Evolutionary conservation across 2,888 invertebrate species (phyloP).

Genomic region (Latrodectus elegans): DNA sequence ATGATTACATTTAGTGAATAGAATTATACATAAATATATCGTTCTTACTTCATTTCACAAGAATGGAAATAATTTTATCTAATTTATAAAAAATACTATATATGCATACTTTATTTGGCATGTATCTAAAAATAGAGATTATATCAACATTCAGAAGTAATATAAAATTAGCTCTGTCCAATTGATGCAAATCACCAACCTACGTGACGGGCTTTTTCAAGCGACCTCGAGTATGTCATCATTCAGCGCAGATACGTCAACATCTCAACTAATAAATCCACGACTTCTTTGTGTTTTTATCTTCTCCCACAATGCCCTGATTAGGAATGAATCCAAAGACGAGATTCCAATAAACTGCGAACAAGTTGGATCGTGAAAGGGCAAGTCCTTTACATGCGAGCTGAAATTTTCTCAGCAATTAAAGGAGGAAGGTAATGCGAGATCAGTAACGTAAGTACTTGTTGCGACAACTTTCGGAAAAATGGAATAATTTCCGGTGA

Average conservation of each 20-base stretch:
- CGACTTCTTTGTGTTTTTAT: background rate
- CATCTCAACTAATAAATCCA: background rate
- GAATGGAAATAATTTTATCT: no score
- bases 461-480: slow-evolving; percentile 4
- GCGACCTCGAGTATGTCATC: background rate
- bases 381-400: background rate
- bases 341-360: background rate
- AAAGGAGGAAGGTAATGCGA: slow-evolving; percentile 3
- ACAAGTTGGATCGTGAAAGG: background rate
- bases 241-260: background rate
- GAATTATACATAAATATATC: no score
- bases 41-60: no score
- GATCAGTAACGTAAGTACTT: background rate
- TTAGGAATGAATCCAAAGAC: slow-evolving; percentile 24
- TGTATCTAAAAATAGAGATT: no score
- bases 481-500: slow-evolving; percentile 49
- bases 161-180: no score
- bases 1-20: no score
- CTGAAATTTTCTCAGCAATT: slow-evolving; percentile 36
- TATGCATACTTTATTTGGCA: no score
- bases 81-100: no score
- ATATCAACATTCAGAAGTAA: no score
- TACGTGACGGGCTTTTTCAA: background rate
- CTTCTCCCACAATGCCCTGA: slow-evolving; percentile 24
- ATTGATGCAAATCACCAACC: background rate